A percentile compares a stretch with the other conserved stretches of the same genome.
These are phyloP conservation scores for Origma solitaria DNA, from an alignment of 2,113 vertebrate genomes.

Conservation along the genomic window DNA sequence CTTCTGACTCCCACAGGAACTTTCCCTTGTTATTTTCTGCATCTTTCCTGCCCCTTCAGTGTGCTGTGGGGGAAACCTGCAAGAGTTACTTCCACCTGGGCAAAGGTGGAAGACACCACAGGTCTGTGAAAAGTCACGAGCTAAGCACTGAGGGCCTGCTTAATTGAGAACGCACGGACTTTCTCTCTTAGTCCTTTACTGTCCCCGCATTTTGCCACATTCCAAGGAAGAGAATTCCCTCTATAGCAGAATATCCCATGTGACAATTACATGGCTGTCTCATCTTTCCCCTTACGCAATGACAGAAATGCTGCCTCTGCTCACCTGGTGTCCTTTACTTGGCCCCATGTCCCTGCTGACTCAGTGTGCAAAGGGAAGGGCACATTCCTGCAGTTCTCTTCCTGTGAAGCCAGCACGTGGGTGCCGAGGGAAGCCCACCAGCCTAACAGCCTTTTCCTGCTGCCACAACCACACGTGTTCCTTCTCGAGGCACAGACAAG, in stretches of 20 bases:
- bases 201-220: background rate
- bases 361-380: background rate
- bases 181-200: background rate
- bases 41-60: background rate
- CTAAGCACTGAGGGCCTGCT: background rate
- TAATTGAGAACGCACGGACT: background rate
- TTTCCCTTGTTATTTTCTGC: background rate
- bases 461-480: fast-evolving
- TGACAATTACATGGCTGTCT: background rate
- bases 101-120: background rate
- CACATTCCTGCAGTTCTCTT: background rate
- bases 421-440: background rate
- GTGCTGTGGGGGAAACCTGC: background rate
- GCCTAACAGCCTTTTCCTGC: background rate
- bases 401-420: background rate
- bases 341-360: background rate
- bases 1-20: background rate
- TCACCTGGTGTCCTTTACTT: background rate
- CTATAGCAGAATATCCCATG: background rate
- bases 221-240: background rate
- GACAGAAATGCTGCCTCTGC: background rate
- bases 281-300: background rate
- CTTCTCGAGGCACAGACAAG: fast-evolving
- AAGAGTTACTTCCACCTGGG: background rate
- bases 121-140: background rate